Evolutionary conservation across 2,797 vertebrate genomes (phyloP), one percentile per base, ranked within the genome.

Genomic region (Babyrousa celebensis): DNA sequence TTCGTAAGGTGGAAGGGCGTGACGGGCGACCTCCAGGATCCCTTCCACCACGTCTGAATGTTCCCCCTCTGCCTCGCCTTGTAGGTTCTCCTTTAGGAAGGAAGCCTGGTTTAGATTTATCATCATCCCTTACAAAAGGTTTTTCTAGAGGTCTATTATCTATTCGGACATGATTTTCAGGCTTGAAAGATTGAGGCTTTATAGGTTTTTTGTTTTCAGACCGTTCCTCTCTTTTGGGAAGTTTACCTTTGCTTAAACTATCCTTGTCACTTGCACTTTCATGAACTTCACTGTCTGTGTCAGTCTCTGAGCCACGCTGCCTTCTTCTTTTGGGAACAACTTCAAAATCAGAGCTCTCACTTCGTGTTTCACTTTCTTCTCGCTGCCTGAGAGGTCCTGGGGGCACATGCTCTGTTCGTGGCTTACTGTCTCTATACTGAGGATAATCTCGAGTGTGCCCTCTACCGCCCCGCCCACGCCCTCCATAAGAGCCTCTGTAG

Each of bases 311-410:
- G 54, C 99, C 99, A 0, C 99, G 99, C 58, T 99, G 99, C 3
- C 99, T 98, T 17, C 99, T 98, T 12, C 99, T 99, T 96, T 99
- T 99, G 4, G 99, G 99, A 96, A 99, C 98, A 4, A 99, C 99
- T 97, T 99, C 99, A 96, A 99, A 99, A 98, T 99, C 99, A 0
- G 99, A 99, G 97, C 99, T 99, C 98, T 99, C 99, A 4, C 99
- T 99, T n/a, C 99, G 99, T 0, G 99, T 99, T 98, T 99, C 99
- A 2, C 99, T 99, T 97, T 99, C 99, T 96, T 99, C 99, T 65
- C 99, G 98, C 95, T 99, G 99, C 67, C 99, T 99, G 75, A 99
- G 99, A 70, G 99, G 99, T 12, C 99, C 99, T 0, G 99, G 98
- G 67, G 98, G 98, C 78, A 98, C 96, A 0, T 98, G 99, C 4